Conservation (phyloP, 2,888 invertebrate species). For the Perizoma flavofasciatum region DNA sequence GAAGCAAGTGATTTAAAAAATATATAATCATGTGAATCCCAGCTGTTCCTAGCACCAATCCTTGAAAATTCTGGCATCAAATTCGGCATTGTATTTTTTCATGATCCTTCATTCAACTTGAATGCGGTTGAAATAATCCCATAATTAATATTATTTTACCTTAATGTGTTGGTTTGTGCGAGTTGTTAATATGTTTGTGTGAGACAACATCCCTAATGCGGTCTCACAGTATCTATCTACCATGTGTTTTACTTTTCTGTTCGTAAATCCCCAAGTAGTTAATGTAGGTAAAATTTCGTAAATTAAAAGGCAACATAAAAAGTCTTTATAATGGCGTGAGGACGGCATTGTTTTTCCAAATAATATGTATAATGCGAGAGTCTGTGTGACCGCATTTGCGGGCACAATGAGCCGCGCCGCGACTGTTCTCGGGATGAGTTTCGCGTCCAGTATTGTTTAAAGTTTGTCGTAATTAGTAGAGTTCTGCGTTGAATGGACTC, state of each 20-base stretch:
- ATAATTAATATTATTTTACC: too few relatives aligned
- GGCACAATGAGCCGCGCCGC: conserved; percentile 74
- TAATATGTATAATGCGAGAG: conserved; percentile 78
- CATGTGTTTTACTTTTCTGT: conserved; percentile 11
- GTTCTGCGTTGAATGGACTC: conserved; percentile 76
- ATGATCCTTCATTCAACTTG: too few relatives aligned
- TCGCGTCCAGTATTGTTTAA: conserved; percentile 81
- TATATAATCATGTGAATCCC: too few relatives aligned
- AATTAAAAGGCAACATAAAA: conserved; percentile 66
- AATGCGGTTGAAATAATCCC: too few relatives aligned
- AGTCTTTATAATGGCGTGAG: conserved; percentile 75
- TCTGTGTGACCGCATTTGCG: conserved; percentile 80
- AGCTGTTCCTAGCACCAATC: too few relatives aligned
- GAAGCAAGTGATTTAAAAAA: too few relatives aligned
- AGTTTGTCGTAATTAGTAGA: conserved; percentile 83
- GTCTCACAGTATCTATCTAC: too few relatives aligned
- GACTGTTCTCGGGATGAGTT: conserved; percentile 80
- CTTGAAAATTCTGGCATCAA: too few relatives aligned
- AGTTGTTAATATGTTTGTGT: too few relatives aligned
- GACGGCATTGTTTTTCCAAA: conserved; percentile 78
- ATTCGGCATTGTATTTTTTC: too few relatives aligned
- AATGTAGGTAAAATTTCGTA: conserved; percentile 13
- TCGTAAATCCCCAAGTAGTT: background rate
- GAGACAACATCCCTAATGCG: too few relatives aligned
- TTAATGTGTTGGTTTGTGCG: too few relatives aligned